These are phyloP conservation scores for Naso thynnoides DNA, from an alignment of 2,797 vertebrate species.

Conservation along the genomic window DNA sequence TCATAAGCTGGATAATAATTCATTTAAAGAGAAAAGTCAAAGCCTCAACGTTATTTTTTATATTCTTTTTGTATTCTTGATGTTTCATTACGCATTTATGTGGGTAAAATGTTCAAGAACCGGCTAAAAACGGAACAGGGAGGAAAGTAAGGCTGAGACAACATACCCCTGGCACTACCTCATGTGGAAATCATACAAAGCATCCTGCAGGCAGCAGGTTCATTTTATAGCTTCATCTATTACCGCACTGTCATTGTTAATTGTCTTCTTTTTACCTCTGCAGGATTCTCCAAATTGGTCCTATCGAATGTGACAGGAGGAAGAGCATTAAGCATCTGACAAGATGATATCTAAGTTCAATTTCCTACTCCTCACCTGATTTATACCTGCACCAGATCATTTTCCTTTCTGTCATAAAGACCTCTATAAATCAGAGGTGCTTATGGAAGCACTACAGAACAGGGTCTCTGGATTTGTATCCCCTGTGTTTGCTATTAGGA, in stretches of 20 bases:
- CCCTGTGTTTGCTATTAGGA: slow-evolving; percentile 99
- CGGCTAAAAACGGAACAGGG: slow-evolving; percentile 74
- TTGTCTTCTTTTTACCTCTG: slow-evolving; percentile 99
- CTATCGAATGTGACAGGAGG: slow-evolving; percentile 99
- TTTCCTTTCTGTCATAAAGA: slow-evolving; percentile 99
- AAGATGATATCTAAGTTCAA: slow-evolving; percentile 99
- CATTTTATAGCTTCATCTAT: slow-evolving; percentile 99
- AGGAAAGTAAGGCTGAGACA: slow-evolving; percentile 89
- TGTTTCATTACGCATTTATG: slow-evolving; percentile 34
- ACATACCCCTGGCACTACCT: slow-evolving; percentile 93
- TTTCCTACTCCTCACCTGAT: slow-evolving; percentile 99
- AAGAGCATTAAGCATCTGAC: slow-evolving; percentile 99
- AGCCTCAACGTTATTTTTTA: neutral
- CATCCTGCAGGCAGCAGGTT: slow-evolving; percentile 97
- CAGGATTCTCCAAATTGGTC: slow-evolving; percentile 99
- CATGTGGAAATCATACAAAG: slow-evolving; percentile 99
- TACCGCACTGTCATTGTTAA: slow-evolving; percentile 99
- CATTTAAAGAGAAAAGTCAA: slow-evolving; percentile 49
- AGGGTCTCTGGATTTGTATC: slow-evolving; percentile 95
- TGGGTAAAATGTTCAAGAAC: slow-evolving; percentile 15
- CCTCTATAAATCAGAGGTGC: slow-evolving; percentile 99
- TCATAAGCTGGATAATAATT: slow-evolving; percentile 75
- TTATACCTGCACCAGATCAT: slow-evolving; percentile 99
- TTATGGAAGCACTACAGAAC: slow-evolving; percentile 96
- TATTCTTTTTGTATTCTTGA: neutral